phyloP scores from a whole-genome alignment of 2,113 vertebrate genomes.

The Polypterus bichir region DNA sequence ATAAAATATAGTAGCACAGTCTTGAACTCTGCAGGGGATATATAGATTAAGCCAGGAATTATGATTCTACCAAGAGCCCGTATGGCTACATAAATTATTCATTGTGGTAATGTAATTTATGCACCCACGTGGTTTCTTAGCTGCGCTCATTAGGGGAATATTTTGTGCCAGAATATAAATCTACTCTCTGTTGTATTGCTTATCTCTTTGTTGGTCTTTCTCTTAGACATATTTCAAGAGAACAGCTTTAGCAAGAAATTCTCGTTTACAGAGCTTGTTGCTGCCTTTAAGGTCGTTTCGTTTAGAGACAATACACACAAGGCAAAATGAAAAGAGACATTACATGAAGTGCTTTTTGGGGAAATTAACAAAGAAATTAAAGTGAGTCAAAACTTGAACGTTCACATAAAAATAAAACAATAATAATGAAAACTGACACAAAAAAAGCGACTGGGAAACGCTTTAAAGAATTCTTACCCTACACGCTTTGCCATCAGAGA shows the following conservation, averaged over 20 bases:
- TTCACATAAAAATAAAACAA: conserved; percentile 21
- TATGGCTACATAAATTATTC: conserved; percentile 62
- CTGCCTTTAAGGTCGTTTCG: no score
- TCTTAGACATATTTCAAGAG: no score
- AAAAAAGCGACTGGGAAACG: conserved; percentile 31
- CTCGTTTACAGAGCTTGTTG: no score
- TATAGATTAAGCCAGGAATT: background rate
- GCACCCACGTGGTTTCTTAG: conserved; percentile 44
- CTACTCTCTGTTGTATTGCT: no score
- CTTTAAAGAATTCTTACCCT: conserved; percentile 72
- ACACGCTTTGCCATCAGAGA: conserved; percentile 76
- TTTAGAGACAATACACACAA: no score
- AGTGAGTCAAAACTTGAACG: background rate
- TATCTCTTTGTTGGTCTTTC: no score
- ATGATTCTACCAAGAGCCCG: conserved; percentile 30
- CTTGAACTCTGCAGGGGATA: no score
- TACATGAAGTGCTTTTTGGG: no score
- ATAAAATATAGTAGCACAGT: no score
- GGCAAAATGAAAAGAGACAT: no score
- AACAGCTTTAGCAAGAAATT: no score
- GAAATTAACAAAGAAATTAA: no score
- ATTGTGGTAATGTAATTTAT: conserved; percentile 40
- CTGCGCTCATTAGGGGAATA: conserved; percentile 26
- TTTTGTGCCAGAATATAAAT: background rate
- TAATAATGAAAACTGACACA: conserved; percentile 17